Conservation (phyloP, 1,140 invertebrate species). For the Aphaenogaster floridana region DNA sequence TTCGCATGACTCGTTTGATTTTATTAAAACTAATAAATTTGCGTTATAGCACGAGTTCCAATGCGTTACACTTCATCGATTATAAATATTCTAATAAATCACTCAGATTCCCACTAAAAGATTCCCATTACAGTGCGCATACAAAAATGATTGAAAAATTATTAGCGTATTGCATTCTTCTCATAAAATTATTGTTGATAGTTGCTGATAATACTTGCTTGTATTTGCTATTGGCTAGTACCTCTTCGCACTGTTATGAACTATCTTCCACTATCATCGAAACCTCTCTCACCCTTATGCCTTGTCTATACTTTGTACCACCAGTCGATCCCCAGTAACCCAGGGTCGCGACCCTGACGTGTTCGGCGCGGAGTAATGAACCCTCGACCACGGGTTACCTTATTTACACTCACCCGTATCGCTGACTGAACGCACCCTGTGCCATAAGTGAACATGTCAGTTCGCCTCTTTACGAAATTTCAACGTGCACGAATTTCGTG, state of each 20-base stretch:
- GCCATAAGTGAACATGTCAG: conserved; percentile 58
- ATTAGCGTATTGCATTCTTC: background rate
- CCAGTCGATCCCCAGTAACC: conserved; percentile 55
- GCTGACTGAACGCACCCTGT: conserved; percentile 52
- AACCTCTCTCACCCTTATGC: conserved; percentile 40
- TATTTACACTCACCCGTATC: conserved; percentile 77
- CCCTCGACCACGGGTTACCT: conserved; percentile 68
- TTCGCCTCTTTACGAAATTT: conserved; percentile 62
- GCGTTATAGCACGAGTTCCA: conserved; percentile 40
- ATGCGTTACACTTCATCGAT: conserved; percentile 19
- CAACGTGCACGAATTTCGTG: background rate
- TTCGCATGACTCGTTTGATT: conserved; percentile 81
- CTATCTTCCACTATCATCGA: conserved; percentile 8
- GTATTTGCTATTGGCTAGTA: background rate
- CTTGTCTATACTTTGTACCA: conserved; percentile 11
- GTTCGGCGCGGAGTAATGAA: conserved; percentile 69
- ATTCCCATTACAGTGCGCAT: background rate
- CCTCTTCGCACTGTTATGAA: background rate
- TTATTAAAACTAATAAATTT: conserved; percentile 85
- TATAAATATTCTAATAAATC: background rate
- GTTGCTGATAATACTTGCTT: background rate
- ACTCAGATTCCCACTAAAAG: background rate
- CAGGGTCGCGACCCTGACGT: conserved; percentile 72
- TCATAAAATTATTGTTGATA: background rate
- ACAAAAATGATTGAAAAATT: background rate